Evolutionary conservation across 2,113 vertebrate species (phyloP).

Genomic region (Nansenia antarctica): DNA sequence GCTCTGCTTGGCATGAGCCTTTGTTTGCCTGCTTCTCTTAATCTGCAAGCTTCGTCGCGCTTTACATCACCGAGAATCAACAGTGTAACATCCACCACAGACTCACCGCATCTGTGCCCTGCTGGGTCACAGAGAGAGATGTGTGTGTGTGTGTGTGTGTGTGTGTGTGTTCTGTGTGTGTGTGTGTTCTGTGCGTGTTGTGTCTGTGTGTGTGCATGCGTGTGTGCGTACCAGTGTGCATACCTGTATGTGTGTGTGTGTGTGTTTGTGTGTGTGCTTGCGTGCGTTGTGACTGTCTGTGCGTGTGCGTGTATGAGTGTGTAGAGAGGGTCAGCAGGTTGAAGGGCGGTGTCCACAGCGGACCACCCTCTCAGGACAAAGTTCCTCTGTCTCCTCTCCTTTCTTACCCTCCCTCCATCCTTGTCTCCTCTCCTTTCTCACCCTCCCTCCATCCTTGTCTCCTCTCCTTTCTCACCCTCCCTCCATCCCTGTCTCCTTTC

Average conservation of each 20-base stretch:
- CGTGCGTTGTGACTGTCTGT: background rate
- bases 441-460: background rate
- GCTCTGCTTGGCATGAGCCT: conserved; percentile 63
- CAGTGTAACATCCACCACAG: conserved; percentile 51
- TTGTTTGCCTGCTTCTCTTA: conserved; percentile 61
- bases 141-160: conserved; percentile 3
- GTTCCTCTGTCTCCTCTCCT: background rate
- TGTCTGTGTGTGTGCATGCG: background rate
- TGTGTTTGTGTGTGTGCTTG: background rate
- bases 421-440: conserved; percentile 5
- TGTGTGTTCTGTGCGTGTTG: too few species aligned
- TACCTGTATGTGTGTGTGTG: conserved; percentile 2
- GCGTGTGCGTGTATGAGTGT: background rate
- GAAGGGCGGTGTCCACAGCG: background rate
- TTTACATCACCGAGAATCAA: conserved; percentile 67
- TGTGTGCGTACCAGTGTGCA: too few species aligned
- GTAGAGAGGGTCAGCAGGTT: conserved; percentile 8
- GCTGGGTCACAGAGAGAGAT: conserved; percentile 39
- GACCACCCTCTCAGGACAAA: conserved; percentile 15
- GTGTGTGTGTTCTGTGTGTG: conserved; percentile 1
- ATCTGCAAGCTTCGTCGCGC: conserved; percentile 61
- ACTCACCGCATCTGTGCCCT: conserved; percentile 40
- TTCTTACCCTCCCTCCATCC: background rate
- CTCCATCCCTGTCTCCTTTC: too few species aligned
- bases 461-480: too few species aligned